These are phyloP conservation scores for Plagiodera versicolora DNA, from an alignment of 2,888 invertebrate genomes.

Conservation along the genomic window DNA sequence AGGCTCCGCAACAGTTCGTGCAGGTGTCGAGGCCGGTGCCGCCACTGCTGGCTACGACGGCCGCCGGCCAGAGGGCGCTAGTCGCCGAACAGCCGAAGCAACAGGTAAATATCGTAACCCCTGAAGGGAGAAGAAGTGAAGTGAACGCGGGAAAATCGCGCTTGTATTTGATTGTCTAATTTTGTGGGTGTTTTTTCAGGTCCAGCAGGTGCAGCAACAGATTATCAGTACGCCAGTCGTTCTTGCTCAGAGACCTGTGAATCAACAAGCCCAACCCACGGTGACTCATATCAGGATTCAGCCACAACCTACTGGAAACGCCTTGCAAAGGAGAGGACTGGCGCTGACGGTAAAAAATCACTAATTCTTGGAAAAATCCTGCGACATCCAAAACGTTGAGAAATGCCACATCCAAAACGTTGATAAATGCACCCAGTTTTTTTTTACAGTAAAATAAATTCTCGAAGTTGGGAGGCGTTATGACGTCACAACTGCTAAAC, in stretches of 20 bases:
- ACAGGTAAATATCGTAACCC: not conserved
- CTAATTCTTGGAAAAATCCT: no score
- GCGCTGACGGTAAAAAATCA: constrained; percentile 70
- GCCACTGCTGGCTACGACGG: constrained; percentile 46
- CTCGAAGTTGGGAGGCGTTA: no score
- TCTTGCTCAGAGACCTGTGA: constrained; percentile 53
- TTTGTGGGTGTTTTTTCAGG: constrained; percentile 15
- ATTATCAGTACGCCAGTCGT: constrained; percentile 59
- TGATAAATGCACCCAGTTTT: no score
- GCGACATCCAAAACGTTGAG: no score
- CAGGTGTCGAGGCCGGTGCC: constrained; percentile 48
- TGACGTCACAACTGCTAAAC: no score
- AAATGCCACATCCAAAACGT: no score
- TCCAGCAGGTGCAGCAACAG: constrained; percentile 46
- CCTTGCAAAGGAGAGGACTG: constrained; percentile 65
- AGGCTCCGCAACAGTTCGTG: constrained; percentile 14
- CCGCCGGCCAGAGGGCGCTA: constrained; percentile 46
- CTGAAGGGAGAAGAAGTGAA: no score
- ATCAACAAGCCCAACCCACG: constrained; percentile 51
- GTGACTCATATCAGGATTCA: constrained; percentile 62
- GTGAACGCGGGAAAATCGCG: no score
- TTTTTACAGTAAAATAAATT: no score
- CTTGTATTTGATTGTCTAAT: constrained; percentile 2
- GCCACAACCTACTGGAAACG: constrained; percentile 57
- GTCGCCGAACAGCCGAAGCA: constrained; percentile 42